Evolutionary conservation across 1,140 invertebrate species (phyloP), one percentile per base, ranked within the genome.

Genomic region (Drosophila sechellia): DNA sequence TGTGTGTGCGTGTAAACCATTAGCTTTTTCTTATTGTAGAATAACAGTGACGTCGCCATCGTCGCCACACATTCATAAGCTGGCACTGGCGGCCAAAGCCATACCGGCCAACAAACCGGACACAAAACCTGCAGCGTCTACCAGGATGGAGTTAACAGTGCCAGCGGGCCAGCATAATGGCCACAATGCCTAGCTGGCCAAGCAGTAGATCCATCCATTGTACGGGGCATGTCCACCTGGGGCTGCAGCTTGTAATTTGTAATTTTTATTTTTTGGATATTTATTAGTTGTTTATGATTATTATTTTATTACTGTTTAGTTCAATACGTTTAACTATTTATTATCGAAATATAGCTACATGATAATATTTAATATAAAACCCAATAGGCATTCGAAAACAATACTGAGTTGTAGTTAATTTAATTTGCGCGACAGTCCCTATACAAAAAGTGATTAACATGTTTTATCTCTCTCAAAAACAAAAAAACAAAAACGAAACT

Each of bases 21-120:
- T 83, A 90, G 89, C 78, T 86, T 92, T 90, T 91, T 92, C 83
- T 89, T 91, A 78, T 92, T 92, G 65, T 92, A 92, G 91, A 81
- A 80, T 92, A 68, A 92, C 91, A 66, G 73, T 92, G 77, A 92
- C 91, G 61, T 92, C 91, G 77, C 91, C 91, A 65, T 92, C 91
- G 71, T 91, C 91, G 71, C 80, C 91, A 74, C 80, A 91, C 75
- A 90, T 91, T 63, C 90, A 91, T 68, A 91, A 91, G 70, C 57
- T 91, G 86, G 90, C 86, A 66, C 43, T 75, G 72, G 76, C 76
- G 65, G 90, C 90, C 64, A 87, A 87, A 87, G 83, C 83, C 83
- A 87, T 87, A 89, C 84, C 83, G 83, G 83, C 63, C 43, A 17
- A 45, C 46, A 77, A 89, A 58, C 84, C 83, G 83, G 83, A 79